phyloP scores from a whole-genome alignment of 2,888 invertebrate genomes.

The Agrochola lota region DNA sequence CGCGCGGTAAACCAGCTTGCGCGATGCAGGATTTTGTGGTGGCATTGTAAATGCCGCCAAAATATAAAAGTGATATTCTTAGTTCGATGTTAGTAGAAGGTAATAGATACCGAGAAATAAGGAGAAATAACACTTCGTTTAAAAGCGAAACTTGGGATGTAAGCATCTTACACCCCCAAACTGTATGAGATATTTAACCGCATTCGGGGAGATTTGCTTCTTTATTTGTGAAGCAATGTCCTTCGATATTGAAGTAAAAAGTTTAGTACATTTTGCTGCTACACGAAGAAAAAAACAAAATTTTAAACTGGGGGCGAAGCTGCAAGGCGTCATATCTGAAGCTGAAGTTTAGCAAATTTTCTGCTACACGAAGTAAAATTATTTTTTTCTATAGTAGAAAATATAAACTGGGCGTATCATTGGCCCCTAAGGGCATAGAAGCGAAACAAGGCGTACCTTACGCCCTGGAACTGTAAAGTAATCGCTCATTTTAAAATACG shows the following conservation, averaged over 20 bases:
- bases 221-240: neutral
- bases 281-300: no score
- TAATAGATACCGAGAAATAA: neutral
- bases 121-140: neutral
- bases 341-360: neutral
- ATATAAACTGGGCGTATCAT: neutral
- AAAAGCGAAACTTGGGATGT: neutral
- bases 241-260: neutral
- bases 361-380: no score
- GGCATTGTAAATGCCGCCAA: no score
- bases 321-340: no score
- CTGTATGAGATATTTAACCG: neutral
- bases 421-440: no score
- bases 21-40: no score
- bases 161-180: neutral
- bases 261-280: no score
- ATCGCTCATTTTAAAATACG: no score
- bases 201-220: neutral
- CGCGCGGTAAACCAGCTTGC: no score
- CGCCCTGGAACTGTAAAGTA: neutral
- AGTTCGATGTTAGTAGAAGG: constrained; percentile 3
- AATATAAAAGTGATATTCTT: neutral
- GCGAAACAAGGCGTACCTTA: no score
- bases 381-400: neutral
- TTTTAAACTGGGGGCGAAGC: no score